Base-by-base conservation (phyloP, 2,888 invertebrate species). In the Melieria omissa region DNA sequence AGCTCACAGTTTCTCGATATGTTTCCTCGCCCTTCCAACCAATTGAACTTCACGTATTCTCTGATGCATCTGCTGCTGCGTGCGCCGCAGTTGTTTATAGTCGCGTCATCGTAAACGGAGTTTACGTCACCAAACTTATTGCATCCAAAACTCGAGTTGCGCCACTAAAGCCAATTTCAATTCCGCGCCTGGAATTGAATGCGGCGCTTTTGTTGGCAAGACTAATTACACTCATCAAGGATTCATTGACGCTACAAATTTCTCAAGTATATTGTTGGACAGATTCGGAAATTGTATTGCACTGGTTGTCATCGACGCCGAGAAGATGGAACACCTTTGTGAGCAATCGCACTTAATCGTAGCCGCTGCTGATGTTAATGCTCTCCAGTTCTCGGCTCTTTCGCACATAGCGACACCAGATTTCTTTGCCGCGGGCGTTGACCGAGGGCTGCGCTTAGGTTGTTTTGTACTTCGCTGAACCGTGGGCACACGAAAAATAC, bases 211-310 rank as follows among this genome's bases (percentile, higher is more conserved):
- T n/a, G n/a, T n/a, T n/a, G n/a, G n/a, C n/a, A n/a, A n/a, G n/a
- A n/a, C n/a, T n/a, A n/a, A n/a, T n/a, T n/a, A n/a, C n/a, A n/a
- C n/a, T n/a, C n/a, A n/a, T n/a, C n/a, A n/a, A n/a, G n/a, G n/a
- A n/a, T n/a, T n/a, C n/a, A n/a, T n/a, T n/a, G n/a, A n/a, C n/a
- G n/a, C n/a, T n/a, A n/a, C n/a, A n/a, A n/a, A n/a, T n/a, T n/a
- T n/a, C n/a, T n/a, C n/a, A n/a, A n/a, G n/a, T n/a, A n/a, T n/a
- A n/a, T n/a, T n/a, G n/a, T n/a, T n/a, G 73, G 75, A 77, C 80
- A 5, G 83, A 84, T 68, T 83, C 81, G 0, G 78, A 75, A 12
- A 79, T 82, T 6, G 79, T 79, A 3, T 67, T 83, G 0, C 72
- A 74, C 45, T 73, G 2, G 62, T 9, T 52, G 12, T 52, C 52